Conservation (phyloP, 2,113 vertebrate genomes). For the Odontesthes bonariensis region DNA sequence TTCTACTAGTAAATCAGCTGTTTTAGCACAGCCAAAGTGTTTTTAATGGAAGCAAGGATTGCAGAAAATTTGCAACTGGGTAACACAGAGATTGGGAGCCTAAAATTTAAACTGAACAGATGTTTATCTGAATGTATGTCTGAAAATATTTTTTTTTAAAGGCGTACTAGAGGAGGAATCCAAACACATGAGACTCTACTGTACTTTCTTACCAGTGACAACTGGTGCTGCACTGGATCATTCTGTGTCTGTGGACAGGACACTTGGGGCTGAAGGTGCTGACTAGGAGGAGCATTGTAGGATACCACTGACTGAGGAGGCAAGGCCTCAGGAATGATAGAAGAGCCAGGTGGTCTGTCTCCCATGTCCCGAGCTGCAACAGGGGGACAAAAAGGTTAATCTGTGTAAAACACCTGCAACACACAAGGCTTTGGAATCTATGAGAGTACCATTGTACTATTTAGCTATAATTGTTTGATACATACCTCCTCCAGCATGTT, state of each 20-base stretch:
- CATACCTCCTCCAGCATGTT: constrained; percentile 88
- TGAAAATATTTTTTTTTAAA: background rate
- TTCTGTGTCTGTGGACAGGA: constrained; percentile 59
- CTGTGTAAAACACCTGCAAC: background rate
- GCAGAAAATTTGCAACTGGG: background rate
- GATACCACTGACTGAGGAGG: constrained; percentile 62
- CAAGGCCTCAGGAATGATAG: constrained; percentile 59
- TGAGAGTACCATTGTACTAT: background rate
- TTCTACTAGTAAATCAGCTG: no score
- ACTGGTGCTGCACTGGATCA: constrained; percentile 67
- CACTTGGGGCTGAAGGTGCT: constrained; percentile 70
- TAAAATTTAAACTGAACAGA: background rate
- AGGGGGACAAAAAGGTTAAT: background rate
- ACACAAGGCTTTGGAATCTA: background rate
- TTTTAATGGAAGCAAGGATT: background rate
- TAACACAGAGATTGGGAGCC: background rate
- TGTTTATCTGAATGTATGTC: background rate
- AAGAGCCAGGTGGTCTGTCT: constrained; percentile 59
- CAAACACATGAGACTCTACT: background rate
- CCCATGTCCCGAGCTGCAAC: constrained; percentile 48
- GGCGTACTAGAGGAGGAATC: background rate
- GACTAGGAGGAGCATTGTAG: constrained; percentile 58
- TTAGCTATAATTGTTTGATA: constrained; percentile 19
- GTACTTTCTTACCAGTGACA: constrained; percentile 59
- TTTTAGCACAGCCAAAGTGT: background rate